phyloP scores from a whole-genome alignment of 2,888 invertebrate genomes.

The Sericinus montela region DNA sequence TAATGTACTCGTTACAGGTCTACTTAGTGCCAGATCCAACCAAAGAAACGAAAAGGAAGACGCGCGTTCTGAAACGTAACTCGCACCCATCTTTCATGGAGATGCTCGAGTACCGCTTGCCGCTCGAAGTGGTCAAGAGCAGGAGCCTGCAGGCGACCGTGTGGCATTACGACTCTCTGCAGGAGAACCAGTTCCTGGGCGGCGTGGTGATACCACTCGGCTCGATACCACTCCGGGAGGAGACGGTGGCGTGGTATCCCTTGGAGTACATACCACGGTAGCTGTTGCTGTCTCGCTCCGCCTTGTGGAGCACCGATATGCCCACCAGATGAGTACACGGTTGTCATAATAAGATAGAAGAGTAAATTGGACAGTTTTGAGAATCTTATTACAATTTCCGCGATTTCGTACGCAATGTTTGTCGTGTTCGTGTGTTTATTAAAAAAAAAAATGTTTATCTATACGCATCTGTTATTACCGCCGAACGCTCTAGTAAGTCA shows the following conservation, averaged over 20 bases:
- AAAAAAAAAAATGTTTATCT: no score
- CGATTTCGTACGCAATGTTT: no score
- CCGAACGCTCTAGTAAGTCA: no score
- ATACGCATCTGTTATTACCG: no score
- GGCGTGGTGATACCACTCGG: slow-evolving; percentile 90
- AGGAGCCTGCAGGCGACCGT: slow-evolving; percentile 94
- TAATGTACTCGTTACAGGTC: slow-evolving; percentile 46
- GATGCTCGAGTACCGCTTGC: slow-evolving; percentile 94
- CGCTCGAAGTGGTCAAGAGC: slow-evolving; percentile 86
- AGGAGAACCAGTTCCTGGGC: slow-evolving; percentile 96
- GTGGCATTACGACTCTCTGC: slow-evolving; percentile 96
- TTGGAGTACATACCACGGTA: slow-evolving; percentile 79
- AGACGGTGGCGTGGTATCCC: slow-evolving; percentile 93
- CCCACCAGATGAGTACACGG: slow-evolving; percentile 1
- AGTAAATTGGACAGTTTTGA: no score
- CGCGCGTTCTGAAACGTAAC: slow-evolving; percentile 93
- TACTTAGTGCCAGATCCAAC: slow-evolving; percentile 95
- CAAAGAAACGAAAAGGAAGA: slow-evolving; percentile 97
- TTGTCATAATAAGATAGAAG: slow-evolving; percentile 8
- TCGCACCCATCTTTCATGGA: slow-evolving; percentile 99
- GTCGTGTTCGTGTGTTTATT: no score
- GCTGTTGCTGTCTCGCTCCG: slow-evolving; percentile 52
- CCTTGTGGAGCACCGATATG: slow-evolving; percentile 48
- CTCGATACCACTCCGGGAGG: slow-evolving; percentile 85
- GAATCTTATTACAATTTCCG: no score